phyloP scores from a whole-genome alignment of 2,113 vertebrate species.

The Rana temporaria region DNA sequence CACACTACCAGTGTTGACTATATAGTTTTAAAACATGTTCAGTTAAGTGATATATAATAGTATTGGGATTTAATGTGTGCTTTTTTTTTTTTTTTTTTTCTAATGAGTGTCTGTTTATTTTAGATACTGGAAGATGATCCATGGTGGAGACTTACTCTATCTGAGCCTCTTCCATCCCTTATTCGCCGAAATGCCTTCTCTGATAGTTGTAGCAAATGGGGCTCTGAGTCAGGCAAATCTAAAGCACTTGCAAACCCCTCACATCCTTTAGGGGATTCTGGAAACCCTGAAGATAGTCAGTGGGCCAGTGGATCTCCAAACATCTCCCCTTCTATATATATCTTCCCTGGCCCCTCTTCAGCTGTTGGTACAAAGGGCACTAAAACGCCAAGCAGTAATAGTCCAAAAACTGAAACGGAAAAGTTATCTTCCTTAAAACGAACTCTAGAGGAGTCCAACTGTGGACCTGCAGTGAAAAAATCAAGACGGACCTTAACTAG shows the following conservation, averaged over 20 bases:
- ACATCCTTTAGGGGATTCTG: conserved; percentile 60
- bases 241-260: conserved; percentile 20
- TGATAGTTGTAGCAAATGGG: conserved; percentile 69
- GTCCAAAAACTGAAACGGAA: conserved; percentile 74
- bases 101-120: conserved; percentile 32
- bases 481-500: conserved; percentile 67
- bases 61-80: no score
- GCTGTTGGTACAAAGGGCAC: conserved; percentile 71
- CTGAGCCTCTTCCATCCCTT: conserved; percentile 74
- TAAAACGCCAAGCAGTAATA: conserved; percentile 63
- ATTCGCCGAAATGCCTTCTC: conserved; percentile 68
- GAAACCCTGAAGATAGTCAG: conserved; percentile 65
- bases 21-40: no score
- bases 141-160: conserved; percentile 71
- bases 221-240: conserved; percentile 68
- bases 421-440: conserved; percentile 75
- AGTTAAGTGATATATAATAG: no score
- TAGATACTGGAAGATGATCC: conserved; percentile 75
- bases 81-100: background rate
- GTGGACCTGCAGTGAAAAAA: conserved; percentile 74
- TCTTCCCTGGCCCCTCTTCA: conserved; percentile 71
- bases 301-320: conserved; percentile 40
- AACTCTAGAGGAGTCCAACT: conserved; percentile 79
- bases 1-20: no score
- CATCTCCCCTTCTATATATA: conserved; percentile 63